Evolutionary conservation across 2,888 invertebrate genomes (phyloP).

Genomic region (Aspidiotus destructor): DNA sequence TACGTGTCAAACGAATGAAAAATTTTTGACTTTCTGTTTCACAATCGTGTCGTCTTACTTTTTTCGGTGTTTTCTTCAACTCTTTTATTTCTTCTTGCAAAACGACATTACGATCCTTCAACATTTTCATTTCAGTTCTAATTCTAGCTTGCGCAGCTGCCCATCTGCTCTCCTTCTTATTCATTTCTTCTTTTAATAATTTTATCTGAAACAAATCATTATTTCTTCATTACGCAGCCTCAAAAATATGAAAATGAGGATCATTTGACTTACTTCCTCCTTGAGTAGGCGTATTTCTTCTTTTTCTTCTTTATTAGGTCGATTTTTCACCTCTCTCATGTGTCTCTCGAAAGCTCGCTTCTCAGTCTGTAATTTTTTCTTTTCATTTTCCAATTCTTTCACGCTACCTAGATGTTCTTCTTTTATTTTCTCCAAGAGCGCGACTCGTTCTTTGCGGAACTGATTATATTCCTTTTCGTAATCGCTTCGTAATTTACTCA

Average conservation of each 20-base stretch:
- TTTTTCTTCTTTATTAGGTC: slow-evolving; percentile 56
- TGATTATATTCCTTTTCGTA: slow-evolving; percentile 47
- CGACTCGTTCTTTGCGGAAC: slow-evolving; percentile 50
- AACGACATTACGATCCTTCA: slow-evolving; percentile 59
- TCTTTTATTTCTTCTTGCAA: slow-evolving; percentile 57
- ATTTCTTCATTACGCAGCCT: too few species aligned
- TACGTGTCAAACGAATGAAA: not conserved
- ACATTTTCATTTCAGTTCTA: slow-evolving; percentile 60
- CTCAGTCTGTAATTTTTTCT: slow-evolving; percentile 57
- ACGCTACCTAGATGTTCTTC: slow-evolving; percentile 56
- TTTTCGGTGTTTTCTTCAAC: slow-evolving; percentile 53
- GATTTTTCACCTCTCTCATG: slow-evolving; percentile 58
- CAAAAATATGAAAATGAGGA: not conserved
- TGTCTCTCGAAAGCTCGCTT: slow-evolving; percentile 56
- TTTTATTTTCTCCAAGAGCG: slow-evolving; percentile 45
- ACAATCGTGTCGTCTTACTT: slow-evolving; percentile 22
- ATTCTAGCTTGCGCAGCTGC: slow-evolving; percentile 61
- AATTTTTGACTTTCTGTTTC: not conserved
- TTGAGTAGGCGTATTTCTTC: slow-evolving; percentile 57
- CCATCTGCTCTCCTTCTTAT: slow-evolving; percentile 62
- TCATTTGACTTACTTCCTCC: slow-evolving; percentile 40
- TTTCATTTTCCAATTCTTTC: slow-evolving; percentile 58
- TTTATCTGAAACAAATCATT: slow-evolving; percentile 46
- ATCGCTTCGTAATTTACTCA: slow-evolving; percentile 43
- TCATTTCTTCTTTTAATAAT: slow-evolving; percentile 56